Conservation (phyloP, 2,113 vertebrate species). For the Podarcis raffonei region DNA sequence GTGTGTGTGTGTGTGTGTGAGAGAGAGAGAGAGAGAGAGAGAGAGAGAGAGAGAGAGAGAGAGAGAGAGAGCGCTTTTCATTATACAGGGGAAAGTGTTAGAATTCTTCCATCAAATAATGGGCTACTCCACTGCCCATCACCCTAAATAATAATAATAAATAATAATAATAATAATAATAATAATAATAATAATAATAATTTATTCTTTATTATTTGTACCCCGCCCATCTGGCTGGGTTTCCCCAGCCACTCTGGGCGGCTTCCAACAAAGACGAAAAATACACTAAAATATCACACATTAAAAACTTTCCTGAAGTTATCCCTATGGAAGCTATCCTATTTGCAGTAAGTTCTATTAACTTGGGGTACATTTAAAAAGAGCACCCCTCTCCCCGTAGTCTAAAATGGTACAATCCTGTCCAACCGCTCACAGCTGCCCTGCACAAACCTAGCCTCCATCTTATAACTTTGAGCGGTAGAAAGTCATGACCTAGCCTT, state of each 20-base stretch:
- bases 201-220: no score
- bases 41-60: background rate
- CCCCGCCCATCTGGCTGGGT: no score
- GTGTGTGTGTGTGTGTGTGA: no score
- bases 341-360: background rate
- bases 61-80: background rate
- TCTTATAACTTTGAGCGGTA: background rate
- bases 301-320: no score
- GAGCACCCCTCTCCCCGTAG: background rate
- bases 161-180: no score
- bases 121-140: background rate
- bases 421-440: background rate
- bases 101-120: background rate
- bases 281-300: no score
- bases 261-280: no score
- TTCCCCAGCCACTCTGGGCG: no score
- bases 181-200: no score
- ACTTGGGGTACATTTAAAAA: background rate
- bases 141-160: no score
- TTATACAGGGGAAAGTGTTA: background rate
- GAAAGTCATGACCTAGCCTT: background rate
- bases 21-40: no score
- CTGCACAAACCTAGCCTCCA: background rate
- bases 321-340: background rate
- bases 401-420: background rate